Percentiles rank a stretch among this genome's conserved stretches.
Evolutionary conservation across 2,113 vertebrate species (phyloP).

Genomic region (Misgurnus anguillicaudatus): DNA sequence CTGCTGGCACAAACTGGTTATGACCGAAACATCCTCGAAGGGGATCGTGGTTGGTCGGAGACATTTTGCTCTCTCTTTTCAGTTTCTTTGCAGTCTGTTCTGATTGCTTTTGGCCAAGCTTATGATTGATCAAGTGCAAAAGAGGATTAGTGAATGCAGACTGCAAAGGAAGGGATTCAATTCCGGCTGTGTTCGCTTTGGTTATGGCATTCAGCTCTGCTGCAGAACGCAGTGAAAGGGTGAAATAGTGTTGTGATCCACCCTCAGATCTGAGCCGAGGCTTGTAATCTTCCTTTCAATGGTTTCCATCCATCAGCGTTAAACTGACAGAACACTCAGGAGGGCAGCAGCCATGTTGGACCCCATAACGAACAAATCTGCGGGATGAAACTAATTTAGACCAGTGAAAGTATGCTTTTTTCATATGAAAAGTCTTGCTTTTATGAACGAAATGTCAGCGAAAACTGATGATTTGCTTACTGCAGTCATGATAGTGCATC

Average conservation of each 20-base stretch:
- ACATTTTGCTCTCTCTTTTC: slow-evolving; percentile 19
- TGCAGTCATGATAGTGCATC: slow-evolving; percentile 44
- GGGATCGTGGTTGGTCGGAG: slow-evolving; percentile 2
- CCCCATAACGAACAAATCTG: background rate
- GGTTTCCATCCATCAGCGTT: slow-evolving; percentile 54
- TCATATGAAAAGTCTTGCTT: slow-evolving; percentile 38
- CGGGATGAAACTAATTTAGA: background rate
- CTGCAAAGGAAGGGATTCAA: slow-evolving; percentile 31
- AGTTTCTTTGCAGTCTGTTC: slow-evolving; percentile 25
- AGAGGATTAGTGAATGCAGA: slow-evolving; percentile 45
- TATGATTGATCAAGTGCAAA: slow-evolving; percentile 51
- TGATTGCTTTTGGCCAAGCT: slow-evolving; percentile 39
- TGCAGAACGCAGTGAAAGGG: slow-evolving; percentile 39
- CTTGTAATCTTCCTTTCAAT: slow-evolving; percentile 53
- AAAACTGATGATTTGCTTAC: slow-evolving; percentile 47
- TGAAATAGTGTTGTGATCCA: slow-evolving; percentile 39
- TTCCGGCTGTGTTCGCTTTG: background rate
- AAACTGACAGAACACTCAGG: slow-evolving; percentile 50
- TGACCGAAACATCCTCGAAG: slow-evolving; percentile 20
- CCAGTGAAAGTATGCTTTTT: background rate
- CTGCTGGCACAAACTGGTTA: slow-evolving; percentile 28
- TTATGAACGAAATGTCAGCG: slow-evolving; percentile 54
- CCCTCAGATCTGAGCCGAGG: slow-evolving; percentile 47
- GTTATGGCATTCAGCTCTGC: slow-evolving; percentile 24
- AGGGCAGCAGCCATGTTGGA: slow-evolving; percentile 38